Evolutionary conservation across 1,140 invertebrate genomes (phyloP), one percentile per base, ranked within the genome.

Genomic region (Eriocheir sinensis): DNA sequence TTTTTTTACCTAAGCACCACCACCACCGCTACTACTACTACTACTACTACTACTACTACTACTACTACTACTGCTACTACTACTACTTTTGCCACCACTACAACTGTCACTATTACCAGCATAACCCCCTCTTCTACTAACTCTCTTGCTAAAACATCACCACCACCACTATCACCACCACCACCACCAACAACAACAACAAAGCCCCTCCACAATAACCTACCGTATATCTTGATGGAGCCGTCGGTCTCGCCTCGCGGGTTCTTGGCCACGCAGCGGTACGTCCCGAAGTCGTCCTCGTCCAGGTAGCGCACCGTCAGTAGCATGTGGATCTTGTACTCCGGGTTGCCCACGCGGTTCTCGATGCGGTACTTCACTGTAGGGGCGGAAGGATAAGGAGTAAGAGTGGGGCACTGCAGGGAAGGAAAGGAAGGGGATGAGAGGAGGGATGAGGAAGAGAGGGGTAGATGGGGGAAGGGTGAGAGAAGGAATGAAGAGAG

Each of bases 231-330:
- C 88, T 96, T 97, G 96, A 99, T 99, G 79, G 98, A 98, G 81
- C 98, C 98, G 96, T 99, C 98, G 8, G 98, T 99, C 97, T 99
- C 98, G 94, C 98, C 98, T 91, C 98, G 97, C 38, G 98, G 98
- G 97, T 99, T 99, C 97, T 99, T 99, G 72, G 98, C 98, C 2
- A 99, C 98, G 96, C 99, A 99, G 96, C 99, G 99, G 97, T 99
- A 99, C 89, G 97, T 98, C 21, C 98, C 98, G 96, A 98, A 98
- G 97, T 99, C 98, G 80, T 96, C 96, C 92, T 96, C 96, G 96
- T 97, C 96, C 15, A 97, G 96, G 92, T 95, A 96, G 79, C 91
- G 88, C 89, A 96, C 96, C 53, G 95, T 95, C 38, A 96, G 93
- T 40, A 96, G 94, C 96, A 96, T 96, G 95, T 96, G 95, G 89